These are phyloP conservation scores for Phalacrocorax aristotelis DNA, from an alignment of 2,113 vertebrate species.

Conservation along the genomic window DNA sequence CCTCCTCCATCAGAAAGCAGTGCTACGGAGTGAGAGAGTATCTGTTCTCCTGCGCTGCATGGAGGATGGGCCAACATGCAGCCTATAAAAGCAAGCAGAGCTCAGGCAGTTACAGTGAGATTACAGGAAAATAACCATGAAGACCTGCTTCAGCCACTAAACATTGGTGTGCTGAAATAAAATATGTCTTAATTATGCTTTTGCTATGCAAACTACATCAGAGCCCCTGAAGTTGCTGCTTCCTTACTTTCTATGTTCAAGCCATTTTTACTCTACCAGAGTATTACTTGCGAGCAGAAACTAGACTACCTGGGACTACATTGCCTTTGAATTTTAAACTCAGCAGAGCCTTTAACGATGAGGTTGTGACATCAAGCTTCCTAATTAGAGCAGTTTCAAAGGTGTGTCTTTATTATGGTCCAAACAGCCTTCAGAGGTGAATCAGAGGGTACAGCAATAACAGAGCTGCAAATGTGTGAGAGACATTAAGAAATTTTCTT, in stretches of 20 bases:
- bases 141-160: not conserved
- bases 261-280: not conserved
- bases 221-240: not conserved
- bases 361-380: not conserved
- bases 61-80: not conserved
- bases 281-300: not conserved
- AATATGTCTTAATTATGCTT: not conserved
- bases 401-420: not conserved
- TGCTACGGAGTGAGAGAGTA: not conserved
- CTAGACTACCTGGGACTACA: not conserved
- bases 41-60: not conserved
- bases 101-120: not conserved
- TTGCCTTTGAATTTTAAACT: not conserved
- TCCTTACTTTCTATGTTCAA: not conserved
- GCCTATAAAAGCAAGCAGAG: not conserved
- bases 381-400: not conserved
- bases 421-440: not conserved
- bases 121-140: not conserved
- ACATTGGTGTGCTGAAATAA: not conserved
- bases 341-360: not conserved
- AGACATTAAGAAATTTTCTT: not conserved
- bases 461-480: not conserved
- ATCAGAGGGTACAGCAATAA: not conserved
- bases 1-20: not conserved
- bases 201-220: not conserved